A percentile compares a stretch with the other conserved stretches of the same genome.
phyloP scores from a whole-genome alignment of 2,888 invertebrate genomes.

The Drosophila macrospina region DNA sequence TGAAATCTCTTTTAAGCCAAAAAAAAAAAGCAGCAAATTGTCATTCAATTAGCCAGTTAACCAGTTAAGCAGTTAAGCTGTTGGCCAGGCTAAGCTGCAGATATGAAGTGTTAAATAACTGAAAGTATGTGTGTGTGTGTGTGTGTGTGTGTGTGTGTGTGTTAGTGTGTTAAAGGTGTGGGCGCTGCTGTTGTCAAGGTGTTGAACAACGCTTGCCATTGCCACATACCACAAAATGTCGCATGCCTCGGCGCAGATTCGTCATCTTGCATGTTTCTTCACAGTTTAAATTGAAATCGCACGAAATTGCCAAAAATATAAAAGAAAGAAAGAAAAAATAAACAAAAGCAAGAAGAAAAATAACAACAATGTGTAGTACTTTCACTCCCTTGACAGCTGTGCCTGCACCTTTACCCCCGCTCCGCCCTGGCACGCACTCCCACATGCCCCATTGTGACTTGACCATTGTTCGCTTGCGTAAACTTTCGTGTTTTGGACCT shows the following conservation, averaged over 20 bases:
- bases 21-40: background rate
- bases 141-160: background rate
- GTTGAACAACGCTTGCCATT: constrained; percentile 20
- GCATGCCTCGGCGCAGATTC: constrained; percentile 12
- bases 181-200: constrained; percentile 16
- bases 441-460: constrained; percentile 19
- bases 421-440: background rate
- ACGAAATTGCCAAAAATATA: constrained; percentile 34
- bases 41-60: constrained; percentile 8
- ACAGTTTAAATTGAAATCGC: constrained; percentile 51
- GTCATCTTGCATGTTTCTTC: constrained; percentile 48
- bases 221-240: constrained; percentile 19
- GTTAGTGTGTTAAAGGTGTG: constrained; percentile 17
- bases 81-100: constrained; percentile 6
- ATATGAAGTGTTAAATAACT: constrained; percentile 45
- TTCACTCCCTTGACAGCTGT: constrained; percentile 51
- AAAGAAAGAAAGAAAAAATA: constrained; percentile 33
- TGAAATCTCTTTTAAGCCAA: background rate
- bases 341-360: constrained; percentile 17
- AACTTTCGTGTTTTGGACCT: constrained; percentile 61
- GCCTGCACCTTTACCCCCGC: background rate
- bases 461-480: constrained; percentile 69
- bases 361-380: constrained; percentile 53
- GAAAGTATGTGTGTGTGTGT: constrained; percentile 11
- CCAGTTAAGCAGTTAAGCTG: background rate